These are phyloP conservation scores for Paramormyrops hopkinsi DNA, from an alignment of 2,797 vertebrate species.

Conservation along the genomic window DNA sequence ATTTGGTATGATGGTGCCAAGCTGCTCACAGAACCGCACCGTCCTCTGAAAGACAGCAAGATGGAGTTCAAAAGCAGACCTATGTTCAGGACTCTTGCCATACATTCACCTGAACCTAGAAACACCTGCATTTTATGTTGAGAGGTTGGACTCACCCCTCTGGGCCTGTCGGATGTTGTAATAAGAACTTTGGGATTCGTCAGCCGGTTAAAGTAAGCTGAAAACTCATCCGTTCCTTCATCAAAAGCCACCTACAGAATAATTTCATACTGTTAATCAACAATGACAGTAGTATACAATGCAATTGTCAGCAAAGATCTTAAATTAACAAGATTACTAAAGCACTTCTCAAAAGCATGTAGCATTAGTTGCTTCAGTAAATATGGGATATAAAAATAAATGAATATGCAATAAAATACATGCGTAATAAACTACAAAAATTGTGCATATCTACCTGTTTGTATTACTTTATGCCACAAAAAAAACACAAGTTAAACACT, in stretches of 20 bases:
- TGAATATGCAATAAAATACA: background rate
- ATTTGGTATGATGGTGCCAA: constrained; percentile 81
- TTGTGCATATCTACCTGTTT: background rate
- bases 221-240: constrained; percentile 94
- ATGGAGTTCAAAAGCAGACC: background rate
- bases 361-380: background rate
- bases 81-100: background rate
- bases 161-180: constrained; percentile 93
- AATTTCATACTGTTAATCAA: background rate
- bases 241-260: constrained; percentile 80
- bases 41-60: constrained; percentile 69
- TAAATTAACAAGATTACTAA: background rate
- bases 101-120: background rate
- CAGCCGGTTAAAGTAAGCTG: constrained; percentile 88
- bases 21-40: constrained; percentile 83
- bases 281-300: background rate
- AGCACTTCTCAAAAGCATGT: background rate
- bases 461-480: background rate
- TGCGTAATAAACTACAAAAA: background rate
- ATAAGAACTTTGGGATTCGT: constrained; percentile 94
- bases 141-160: constrained; percentile 69
- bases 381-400: background rate
- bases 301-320: background rate
- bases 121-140: background rate
- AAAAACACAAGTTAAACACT: background rate